Conservation (phyloP, 2,797 vertebrate species). For the Momotus momota region DNA sequence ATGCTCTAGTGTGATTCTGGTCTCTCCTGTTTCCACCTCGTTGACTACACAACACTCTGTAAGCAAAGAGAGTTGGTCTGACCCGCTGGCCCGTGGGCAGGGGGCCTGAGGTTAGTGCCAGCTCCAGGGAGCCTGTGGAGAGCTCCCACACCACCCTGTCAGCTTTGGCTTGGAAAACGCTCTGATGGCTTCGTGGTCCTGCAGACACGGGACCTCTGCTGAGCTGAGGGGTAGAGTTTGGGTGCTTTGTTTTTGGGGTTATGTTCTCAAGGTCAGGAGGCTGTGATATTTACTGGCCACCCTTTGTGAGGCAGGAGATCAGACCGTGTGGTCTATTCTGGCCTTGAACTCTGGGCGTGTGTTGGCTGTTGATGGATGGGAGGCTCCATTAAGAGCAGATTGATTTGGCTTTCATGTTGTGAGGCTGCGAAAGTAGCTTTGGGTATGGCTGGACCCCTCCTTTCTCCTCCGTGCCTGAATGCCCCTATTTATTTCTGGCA, state of each 20-base stretch:
- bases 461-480: conserved; percentile 6
- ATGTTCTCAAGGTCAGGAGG: not conserved
- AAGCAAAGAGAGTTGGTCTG: not conserved
- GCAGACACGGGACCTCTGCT: not conserved
- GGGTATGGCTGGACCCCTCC: not conserved
- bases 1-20: not conserved
- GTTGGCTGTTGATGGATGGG: not conserved
- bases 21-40: not conserved
- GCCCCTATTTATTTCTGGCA: conserved; percentile 12
- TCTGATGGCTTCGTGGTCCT: not conserved
- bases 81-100: not conserved
- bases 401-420: conserved; percentile 3
- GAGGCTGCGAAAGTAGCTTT: not conserved
- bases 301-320: not conserved
- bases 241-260: not conserved
- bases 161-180: not conserved
- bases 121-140: not conserved
- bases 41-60: not conserved
- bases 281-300: not conserved
- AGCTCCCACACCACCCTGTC: not conserved
- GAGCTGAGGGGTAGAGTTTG: not conserved
- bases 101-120: not conserved
- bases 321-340: not conserved
- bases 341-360: not conserved
- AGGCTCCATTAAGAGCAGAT: not conserved